Evolutionary conservation across 37 sponge, comb jelly and placozoan genomes (phyloP), one percentile per base, ranked within the genome.

Genomic region (Agelas oroides): DNA sequence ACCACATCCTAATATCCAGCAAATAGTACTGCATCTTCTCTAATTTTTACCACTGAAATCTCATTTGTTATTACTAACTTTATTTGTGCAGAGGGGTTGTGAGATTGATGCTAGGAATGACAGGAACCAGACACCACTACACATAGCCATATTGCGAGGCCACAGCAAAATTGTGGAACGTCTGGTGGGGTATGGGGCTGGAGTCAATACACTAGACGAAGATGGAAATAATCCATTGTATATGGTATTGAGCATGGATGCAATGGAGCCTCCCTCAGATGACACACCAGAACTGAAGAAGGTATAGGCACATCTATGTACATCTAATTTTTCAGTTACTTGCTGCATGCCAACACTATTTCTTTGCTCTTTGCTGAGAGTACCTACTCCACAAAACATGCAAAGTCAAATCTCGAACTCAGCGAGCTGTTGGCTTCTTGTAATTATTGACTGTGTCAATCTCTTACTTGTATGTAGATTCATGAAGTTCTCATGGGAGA

Each of bases 191-290:
- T 86, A 77, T 62, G 87, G 87, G 27, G 81, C 82, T 23, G 79
- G 84, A 32, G 76, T 94, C 33, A 83, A 94, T 61, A 66, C 53
- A 27, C 73, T 25, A 28, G 87, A 92, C 58, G 58, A 65, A 18
- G 81, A 87, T 71, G 87, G 87, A 2, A 68, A 77, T 84, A 92
- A 80, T 24, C 81, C 92, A n/a, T 84, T 92, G 1, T 84, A 92
- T 32, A 40, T 77, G 39, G 82, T 83, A 34, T 27, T 89, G 1
- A 53, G 69, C 21, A 52, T 38, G 36, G 71, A 85, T 0, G 15
- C 65, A 18, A 39, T 39, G 31, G 80, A 58, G 18, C 56, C 55
- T 20, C 56, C 63, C 53, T 23, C 59, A 55, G 39, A n/a, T 62
- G 78, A 85, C 57, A 65, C 86, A 20, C 86, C 86, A 23, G 46